phyloP scores from a whole-genome alignment of 2,888 invertebrate genomes.

The Monopis laevigella region DNA sequence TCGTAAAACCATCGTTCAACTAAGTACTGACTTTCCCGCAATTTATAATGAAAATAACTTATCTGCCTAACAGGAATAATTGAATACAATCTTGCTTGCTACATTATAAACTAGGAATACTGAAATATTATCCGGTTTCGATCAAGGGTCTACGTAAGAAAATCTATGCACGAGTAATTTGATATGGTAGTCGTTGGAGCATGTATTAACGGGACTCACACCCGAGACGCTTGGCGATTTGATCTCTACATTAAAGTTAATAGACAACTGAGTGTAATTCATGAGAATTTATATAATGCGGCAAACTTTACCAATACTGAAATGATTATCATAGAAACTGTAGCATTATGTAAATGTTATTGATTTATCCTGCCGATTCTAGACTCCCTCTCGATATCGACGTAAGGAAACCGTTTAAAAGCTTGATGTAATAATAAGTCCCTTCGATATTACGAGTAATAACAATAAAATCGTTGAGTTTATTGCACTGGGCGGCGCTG shows the following conservation, averaged over 20 bases:
- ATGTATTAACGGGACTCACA: conserved; percentile 54
- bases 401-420: conserved; percentile 15
- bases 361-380: neutral
- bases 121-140: neutral
- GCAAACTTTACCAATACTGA: neutral
- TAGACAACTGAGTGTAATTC: too few relatives aligned
- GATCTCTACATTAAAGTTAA: conserved; percentile 34
- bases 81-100: too few relatives aligned
- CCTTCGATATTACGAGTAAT: conserved; percentile 31
- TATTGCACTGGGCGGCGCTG: conserved; percentile 36
- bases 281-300: conserved; percentile 7
- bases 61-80: too few relatives aligned
- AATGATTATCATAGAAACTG: neutral
- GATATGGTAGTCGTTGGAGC: conserved; percentile 39
- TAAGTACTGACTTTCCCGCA: too few relatives aligned
- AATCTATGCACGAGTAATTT: conserved; percentile 8
- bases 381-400: neutral
- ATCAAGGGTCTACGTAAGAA: conserved; percentile 6
- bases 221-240: conserved; percentile 45
- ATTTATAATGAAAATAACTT: too few relatives aligned
- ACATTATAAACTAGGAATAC: too few relatives aligned
- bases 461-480: conserved; percentile 43
- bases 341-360: conserved; percentile 1
- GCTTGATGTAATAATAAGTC: conserved; percentile 35
- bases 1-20: too few relatives aligned